Evolutionary conservation across 2,888 invertebrate genomes (phyloP), one percentile per base, ranked within the genome.

Genomic region (Oeneis ivallda): DNA sequence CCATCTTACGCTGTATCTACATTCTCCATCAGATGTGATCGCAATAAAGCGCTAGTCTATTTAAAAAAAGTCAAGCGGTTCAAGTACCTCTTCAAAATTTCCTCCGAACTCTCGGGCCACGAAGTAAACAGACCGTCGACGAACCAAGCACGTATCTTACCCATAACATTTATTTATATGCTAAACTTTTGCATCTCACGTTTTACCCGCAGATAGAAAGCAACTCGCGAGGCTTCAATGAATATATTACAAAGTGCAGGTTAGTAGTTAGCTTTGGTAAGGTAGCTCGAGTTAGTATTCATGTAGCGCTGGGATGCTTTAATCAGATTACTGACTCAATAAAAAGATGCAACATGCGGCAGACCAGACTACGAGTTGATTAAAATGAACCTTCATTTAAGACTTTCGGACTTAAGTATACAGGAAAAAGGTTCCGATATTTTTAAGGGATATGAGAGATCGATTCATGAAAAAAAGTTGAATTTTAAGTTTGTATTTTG

Each of bases 221-320:
- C 74, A 74, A 82, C 77, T 78, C 79, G 82, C 82, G 75, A 77
- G 80, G 76, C 79, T 80, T 81, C 85, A 86, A 87, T 87, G 87
- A 87, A 87, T 87, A 87, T 81, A 86, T 87, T 86, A 86, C 77
- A 70, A 61, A 66, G 75, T 75, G 70, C 78, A 80, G 79, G 80
- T 83, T 72, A 71, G 71, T 70, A 74, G 74, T 76, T 77, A 76
- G 75, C 17, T 47, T 15, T 17, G 17, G 47, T 47, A 74, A 75
- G 61, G 50, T 43, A 66, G 65, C 73, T 73, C 71, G 74, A 77
- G 79, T 87, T 86, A 84, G 85, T 85, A 87, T 86, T 86, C 87
- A 85, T 72, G 76, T 69, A 76, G 74, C 68, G 52, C 52, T 54
- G 13, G 34, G 37, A 62, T 61, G 63, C 56, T 65, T 70, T 70